Evolutionary conservation across 2,888 invertebrate genomes (phyloP), one percentile per base, ranked within the genome.

Genomic region (Orthosia gracilis): DNA sequence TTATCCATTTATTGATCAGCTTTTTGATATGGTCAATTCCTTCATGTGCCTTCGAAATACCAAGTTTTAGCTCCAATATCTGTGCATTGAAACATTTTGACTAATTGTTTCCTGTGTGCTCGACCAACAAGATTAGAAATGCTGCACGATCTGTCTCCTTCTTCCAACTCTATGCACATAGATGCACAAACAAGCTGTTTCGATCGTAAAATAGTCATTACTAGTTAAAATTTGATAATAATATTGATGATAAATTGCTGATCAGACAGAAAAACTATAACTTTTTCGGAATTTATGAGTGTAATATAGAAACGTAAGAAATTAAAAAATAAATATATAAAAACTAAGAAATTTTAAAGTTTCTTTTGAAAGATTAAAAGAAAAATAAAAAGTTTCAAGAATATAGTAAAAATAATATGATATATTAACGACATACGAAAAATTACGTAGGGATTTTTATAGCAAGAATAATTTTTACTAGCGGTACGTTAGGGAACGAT

Each of bases 41-140:
- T 50, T 47, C 45, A 23, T 64, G 11, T 50, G 15, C 31, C 31
- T 54, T 76, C 67, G 69, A 76, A 85, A 74, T 65, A 81, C 89
- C 86, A 91, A 89, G 82, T 89, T 86, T 80, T 80, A 73, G 88
- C 90, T 92, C 85, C 87, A 85, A 88, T 91, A 85, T 89, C 76
- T 92, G 91, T 92, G 92, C 92, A 91, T 93, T 85, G 84, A 74
- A 83, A 90, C 78, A 88, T 88, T 90, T 90, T 80, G 66, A 77
- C 81, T 91, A 86, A 92, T 85, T 95, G 91, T 95, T 94, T 88
- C 91, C 80, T 94, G 92, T 96, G 91, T 94, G 90, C 88, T 90
- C 91, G 94, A 95, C 96, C 96, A 95, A 95, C 75, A 93, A 96
- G 95, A 94, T 95, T 91, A 90, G 90, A 92, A 83, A 78, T 93